A percentile compares a stretch with the other conserved stretches of the same genome.
Conservation (phyloP, 2,113 vertebrate species). For the Eurypyga helias region DNA sequence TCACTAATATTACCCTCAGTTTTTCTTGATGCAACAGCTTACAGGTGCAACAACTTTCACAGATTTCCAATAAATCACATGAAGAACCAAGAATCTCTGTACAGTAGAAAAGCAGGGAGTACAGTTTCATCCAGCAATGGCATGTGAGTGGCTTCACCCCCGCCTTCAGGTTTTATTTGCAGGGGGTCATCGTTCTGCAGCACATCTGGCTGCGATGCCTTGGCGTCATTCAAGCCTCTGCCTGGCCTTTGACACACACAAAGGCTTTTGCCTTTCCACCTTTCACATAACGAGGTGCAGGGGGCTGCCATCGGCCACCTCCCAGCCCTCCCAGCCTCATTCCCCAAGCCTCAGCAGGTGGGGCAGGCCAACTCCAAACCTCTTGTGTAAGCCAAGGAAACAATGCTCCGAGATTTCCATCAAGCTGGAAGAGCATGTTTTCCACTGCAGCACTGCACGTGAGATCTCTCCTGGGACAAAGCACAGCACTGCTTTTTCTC, state of each 20-base stretch:
- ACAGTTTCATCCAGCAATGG: background rate
- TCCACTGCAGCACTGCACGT: background rate
- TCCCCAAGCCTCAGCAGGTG: background rate
- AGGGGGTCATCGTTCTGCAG: background rate
- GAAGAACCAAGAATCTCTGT: background rate
- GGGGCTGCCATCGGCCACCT: background rate
- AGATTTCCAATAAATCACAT: background rate
- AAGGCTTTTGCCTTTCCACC: background rate
- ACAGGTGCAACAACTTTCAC: background rate
- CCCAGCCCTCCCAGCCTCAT: background rate
- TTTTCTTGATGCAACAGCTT: background rate
- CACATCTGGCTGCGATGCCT: background rate
- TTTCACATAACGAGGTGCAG: fast-evolving
- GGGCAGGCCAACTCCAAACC: background rate
- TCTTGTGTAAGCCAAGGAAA: background rate
- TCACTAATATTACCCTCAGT: background rate
- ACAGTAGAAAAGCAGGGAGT: background rate
- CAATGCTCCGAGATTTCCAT: fast-evolving
- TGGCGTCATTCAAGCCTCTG: background rate
- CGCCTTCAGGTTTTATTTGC: background rate
- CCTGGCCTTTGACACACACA: background rate
- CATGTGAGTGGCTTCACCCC: constrained; percentile 15
- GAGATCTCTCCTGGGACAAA: background rate
- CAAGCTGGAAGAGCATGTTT: background rate
- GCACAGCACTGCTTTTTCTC: background rate